Base-by-base conservation (phyloP, 1,140 invertebrate species). In the Oreohelix idahoensis region DNA sequence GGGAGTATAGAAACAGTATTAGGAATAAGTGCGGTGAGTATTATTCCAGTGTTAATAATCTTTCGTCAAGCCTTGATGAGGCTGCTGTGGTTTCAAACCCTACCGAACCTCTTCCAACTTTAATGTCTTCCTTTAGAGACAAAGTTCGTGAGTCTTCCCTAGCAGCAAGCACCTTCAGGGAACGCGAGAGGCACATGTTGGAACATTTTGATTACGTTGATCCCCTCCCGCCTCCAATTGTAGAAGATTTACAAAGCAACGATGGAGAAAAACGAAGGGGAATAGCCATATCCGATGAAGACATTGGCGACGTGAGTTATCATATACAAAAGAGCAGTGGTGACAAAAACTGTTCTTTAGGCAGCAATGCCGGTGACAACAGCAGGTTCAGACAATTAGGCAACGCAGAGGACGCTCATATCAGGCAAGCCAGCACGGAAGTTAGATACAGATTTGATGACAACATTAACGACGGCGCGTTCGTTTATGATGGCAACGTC, bases 1-100 rank as follows among this genome's bases (percentile, higher is more conserved):
- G 84, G 20, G 87, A 88, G 29, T 88, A 86, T 78, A 66, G 84
- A 38, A 84, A 86, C 76, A 86, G 85, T 58, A 80, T 88, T 45
- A 74, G 87, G 35, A 85, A 75, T 53, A 86, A 87, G 53, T 86
- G 87, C 51, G 86, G 82, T 26, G 83, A 87, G 26, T 79, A 82
- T 69, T 87, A 84, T 58, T 63, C 83, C 38, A 81, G 78, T 74
- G 45, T 74, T 15, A 87, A 81, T 79, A 82, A 86, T 53, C 53
- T 85, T 20, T 77, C 84, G 0, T 32, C 80, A 1, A 29, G 66
- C 26, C 51, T 42, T 20, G 84, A 86, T 5, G 80, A 84, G 17
- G 20, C 80, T 23, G 49, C 23, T 29, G 32, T 53, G 39, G 38
- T 29, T n/a, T 36, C 73, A 26, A 77, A 32, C 36, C 74, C 63